Percentiles rank a stretch among this genome's conserved stretches.
Evolutionary conservation across 92 coral and sea anemone species (phyloP).

Genomic region (Actinostola sp.): DNA sequence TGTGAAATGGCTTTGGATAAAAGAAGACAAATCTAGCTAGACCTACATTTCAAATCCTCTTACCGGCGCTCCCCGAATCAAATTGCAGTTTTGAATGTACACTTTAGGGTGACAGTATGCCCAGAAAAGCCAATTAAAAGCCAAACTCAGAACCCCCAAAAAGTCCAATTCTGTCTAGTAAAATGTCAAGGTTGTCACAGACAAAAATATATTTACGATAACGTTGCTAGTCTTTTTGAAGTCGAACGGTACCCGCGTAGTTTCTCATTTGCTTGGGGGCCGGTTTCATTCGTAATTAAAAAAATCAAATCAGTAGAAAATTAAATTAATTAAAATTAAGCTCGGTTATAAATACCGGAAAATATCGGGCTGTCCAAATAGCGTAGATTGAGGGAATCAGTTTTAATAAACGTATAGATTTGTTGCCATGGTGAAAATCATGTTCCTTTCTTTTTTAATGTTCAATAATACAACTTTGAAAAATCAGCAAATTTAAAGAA

Average conservation of each 20-base stretch:
- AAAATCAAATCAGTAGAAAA: background rate
- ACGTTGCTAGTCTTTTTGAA: too few relatives aligned
- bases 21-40: too few relatives aligned
- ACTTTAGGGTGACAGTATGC: background rate
- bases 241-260: too few relatives aligned
- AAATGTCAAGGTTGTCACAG: conserved; percentile 2
- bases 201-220: background rate
- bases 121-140: conserved; percentile 1
- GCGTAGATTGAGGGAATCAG: background rate
- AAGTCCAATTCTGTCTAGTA: background rate
- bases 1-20: too few relatives aligned
- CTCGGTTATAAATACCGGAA: background rate
- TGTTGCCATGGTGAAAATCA: background rate
- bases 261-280: too few relatives aligned
- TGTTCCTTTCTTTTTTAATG: background rate
- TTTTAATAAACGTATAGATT: background rate
- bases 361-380: background rate
- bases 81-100: conserved; percentile 10
- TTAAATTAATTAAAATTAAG: background rate
- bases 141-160: background rate
- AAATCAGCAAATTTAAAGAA: too few relatives aligned
- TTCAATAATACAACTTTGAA: background rate
- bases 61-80: background rate
- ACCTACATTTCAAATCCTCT: too few relatives aligned
- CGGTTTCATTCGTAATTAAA: background rate